These are phyloP conservation scores for Pantelozetes paolii DNA, from an alignment of 2,888 invertebrate species.

Conservation along the genomic window DNA sequence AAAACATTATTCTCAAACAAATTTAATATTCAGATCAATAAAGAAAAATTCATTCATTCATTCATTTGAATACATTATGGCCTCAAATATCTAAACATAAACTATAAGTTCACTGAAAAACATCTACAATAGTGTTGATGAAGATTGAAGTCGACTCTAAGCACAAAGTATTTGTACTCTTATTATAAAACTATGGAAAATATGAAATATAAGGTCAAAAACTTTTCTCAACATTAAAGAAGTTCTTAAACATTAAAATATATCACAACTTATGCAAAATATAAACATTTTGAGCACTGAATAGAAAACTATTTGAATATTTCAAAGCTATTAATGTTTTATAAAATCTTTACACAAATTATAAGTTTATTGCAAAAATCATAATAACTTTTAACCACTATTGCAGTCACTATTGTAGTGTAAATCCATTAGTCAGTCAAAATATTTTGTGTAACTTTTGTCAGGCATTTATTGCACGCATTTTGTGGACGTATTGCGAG, in stretches of 20 bases:
- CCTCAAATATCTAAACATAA: slow-evolving; percentile 5
- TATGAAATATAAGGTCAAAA: not conserved
- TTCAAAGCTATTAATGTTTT: not conserved
- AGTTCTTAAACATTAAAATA: not conserved
- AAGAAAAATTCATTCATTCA: slow-evolving; percentile 46
- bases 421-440: slow-evolving; percentile 3
- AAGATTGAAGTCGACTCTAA: not conserved
- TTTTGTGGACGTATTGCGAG: slow-evolving; percentile 1
- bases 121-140: slow-evolving; percentile 14
- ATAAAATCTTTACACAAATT: not conserved
- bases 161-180: not conserved
- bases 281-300: too few species aligned
- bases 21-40: slow-evolving; percentile 48
- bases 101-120: not conserved
- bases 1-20: slow-evolving; percentile 34
- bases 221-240: not conserved
- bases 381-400: not conserved
- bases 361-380: not conserved
- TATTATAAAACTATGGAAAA: not conserved
- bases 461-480: not conserved
- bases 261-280: too few species aligned
- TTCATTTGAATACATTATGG: slow-evolving; percentile 47
- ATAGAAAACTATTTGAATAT: too few species aligned
- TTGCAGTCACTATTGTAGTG: not conserved
- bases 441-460: not conserved